A percentile compares a stretch with the other conserved stretches of the same genome.
Evolutionary conservation across 2,888 invertebrate genomes (phyloP).

Genomic region (Cephus pygmeus): DNA sequence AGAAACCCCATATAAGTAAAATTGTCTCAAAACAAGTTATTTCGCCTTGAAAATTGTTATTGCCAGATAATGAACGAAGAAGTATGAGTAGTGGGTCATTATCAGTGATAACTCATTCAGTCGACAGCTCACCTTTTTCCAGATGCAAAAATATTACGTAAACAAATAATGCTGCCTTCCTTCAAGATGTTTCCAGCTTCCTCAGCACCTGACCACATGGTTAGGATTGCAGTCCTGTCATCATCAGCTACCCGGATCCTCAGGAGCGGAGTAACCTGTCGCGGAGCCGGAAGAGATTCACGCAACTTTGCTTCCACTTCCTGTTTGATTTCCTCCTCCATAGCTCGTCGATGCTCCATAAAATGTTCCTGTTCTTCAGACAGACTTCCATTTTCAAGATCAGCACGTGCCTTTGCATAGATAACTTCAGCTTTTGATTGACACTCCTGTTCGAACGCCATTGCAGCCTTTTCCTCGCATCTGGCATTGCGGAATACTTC

Average conservation of each 20-base stretch:
- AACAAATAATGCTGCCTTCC: constrained; percentile 73
- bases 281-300: constrained; percentile 47
- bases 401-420: constrained; percentile 46
- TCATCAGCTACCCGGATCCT: constrained; percentile 67
- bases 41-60: not conserved
- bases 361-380: constrained; percentile 1
- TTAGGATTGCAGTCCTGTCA: constrained; percentile 67
- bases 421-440: constrained; percentile 50
- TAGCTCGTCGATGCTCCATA: constrained; percentile 19
- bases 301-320: constrained; percentile 51
- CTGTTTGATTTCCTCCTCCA: constrained; percentile 44
- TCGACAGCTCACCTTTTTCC: constrained; percentile 61
- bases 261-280: constrained; percentile 65
- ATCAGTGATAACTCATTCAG: not conserved
- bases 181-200: constrained; percentile 70
- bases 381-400: constrained; percentile 32
- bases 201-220: constrained; percentile 79
- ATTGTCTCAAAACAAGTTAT: not conserved
- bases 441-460: constrained; percentile 46
- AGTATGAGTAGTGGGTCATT: not conserved
- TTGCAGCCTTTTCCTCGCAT: constrained; percentile 57
- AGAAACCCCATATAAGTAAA: not conserved
- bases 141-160: constrained; percentile 71
- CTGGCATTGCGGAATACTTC: constrained; percentile 56
- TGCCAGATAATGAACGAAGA: constrained; percentile 32